Evolutionary conservation across 2,888 invertebrate genomes (phyloP), one percentile per base, ranked within the genome.

Genomic region (Unio pictorum): DNA sequence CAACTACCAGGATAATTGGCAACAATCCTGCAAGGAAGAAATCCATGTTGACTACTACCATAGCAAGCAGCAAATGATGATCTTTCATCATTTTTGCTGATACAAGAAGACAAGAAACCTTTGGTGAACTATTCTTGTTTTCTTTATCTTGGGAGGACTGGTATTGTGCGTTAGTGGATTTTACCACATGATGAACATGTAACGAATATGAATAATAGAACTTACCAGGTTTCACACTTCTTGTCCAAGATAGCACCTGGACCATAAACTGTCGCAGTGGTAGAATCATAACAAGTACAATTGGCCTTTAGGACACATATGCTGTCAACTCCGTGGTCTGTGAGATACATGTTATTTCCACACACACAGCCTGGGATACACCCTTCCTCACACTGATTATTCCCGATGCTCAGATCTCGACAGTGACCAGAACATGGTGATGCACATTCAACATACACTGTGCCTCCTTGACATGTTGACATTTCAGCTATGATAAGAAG

Each of bases 281-380:
- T 61, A n/a, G 64, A 61, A 58, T 80, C 72, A n/a, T 64, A 75
- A 34, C 80, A 80, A 0, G 80, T 77, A 63, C 80, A 80, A n/a
- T 67, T 55, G 15, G 60, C 34, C 11, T 26, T 64, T 1, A 66
- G 55, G 3, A 80, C 80, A 59, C 80, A 80, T 7, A 59, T 45
- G 6, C 61, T 45, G 15, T 45, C 45, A 11, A 15, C 3, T n/a
- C 73, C 67, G 23, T 67, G 23, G 18, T 73, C 73, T 61, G 74
- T 72, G 11, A 72, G 28, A 17, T 65, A 68, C 26, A 70, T 67
- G 17, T 67, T 65, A 26, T 61, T 11, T 0, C 74, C 70, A 70
- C 80, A 80, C 15, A 69, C 65, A 68, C 80, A 80, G 8, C 80
- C 80, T 11, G 73, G 62, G 17, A 76, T 62, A 57, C 80, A 78